A percentile compares a stretch with the other conserved stretches of the same genome.
phyloP scores from a whole-genome alignment of 2,888 invertebrate species.

The Phlogophora meticulosa region DNA sequence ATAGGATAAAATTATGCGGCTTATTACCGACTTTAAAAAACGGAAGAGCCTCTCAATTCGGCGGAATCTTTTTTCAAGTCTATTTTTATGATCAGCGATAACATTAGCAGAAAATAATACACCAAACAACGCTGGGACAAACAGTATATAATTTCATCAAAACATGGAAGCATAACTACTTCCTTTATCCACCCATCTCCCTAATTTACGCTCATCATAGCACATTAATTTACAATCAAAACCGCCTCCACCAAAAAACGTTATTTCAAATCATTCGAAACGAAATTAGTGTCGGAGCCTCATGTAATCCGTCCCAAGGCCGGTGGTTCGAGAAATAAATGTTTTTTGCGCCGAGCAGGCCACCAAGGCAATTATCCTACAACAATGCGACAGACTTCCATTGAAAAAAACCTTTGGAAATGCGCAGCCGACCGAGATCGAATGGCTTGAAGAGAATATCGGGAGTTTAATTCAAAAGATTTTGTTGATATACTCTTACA shows the following conservation, averaged over 20 bases:
- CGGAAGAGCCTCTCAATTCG: no score
- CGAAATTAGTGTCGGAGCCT: conserved; percentile 57
- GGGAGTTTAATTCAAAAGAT: conserved; percentile 21
- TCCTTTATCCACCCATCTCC: conserved; percentile 27
- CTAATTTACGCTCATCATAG: conserved; percentile 42
- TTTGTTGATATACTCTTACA: background rate
- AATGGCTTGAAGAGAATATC: conserved; percentile 43
- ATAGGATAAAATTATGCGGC: no score
- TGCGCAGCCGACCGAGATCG: conserved; percentile 46
- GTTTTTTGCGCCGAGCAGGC: conserved; percentile 68
- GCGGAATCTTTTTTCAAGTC: no score
- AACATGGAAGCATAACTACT: conserved; percentile 22
- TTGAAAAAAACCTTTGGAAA: conserved; percentile 65
- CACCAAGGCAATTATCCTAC: conserved; percentile 70
- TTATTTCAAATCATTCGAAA: conserved; percentile 60
- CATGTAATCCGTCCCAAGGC: conserved; percentile 66
- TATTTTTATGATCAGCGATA: no score
- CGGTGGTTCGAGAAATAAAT: conserved; percentile 66
- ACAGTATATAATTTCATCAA: conserved; percentile 23
- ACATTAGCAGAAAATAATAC: background rate
- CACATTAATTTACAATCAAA: conserved; percentile 45
- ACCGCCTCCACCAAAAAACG: conserved; percentile 44
- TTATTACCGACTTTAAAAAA: no score
- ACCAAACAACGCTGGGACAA: background rate
- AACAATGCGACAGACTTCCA: conserved; percentile 69